phyloP scores from a whole-genome alignment of 1,140 invertebrate species.

The Diuraphis noxia region DNA sequence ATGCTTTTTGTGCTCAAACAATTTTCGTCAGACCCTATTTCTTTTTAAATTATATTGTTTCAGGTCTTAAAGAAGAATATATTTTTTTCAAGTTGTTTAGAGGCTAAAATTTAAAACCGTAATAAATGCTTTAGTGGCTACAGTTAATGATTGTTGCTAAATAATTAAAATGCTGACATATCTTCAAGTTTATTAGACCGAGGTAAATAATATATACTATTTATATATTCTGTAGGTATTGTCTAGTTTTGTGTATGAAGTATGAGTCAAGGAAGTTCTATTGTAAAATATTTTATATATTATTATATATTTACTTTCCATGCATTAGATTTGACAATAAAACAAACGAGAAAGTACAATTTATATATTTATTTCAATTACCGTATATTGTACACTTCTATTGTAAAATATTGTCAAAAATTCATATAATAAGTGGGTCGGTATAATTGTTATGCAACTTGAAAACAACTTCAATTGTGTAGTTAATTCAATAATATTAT shows the following conservation, averaged over 20 bases:
- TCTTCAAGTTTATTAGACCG: constrained; percentile 12
- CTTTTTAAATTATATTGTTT: too few relatives aligned
- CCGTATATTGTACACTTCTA: not conserved
- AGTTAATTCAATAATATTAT: not conserved
- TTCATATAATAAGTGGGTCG: not conserved
- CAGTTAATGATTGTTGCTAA: not conserved
- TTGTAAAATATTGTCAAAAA: constrained; percentile 26
- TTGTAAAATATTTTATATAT: not conserved
- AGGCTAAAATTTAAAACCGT: too few relatives aligned
- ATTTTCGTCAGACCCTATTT: too few relatives aligned
- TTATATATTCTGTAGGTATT: not conserved
- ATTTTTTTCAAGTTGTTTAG: too few relatives aligned
- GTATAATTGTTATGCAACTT: not conserved
- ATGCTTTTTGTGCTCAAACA: too few relatives aligned
- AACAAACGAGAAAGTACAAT: constrained; percentile 21
- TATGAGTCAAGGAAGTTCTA: not conserved
- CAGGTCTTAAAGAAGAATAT: too few relatives aligned
- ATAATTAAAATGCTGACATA: not conserved
- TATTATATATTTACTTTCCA: not conserved
- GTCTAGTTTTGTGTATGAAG: not conserved
- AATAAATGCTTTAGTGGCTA: not conserved
- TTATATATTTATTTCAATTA: constrained; percentile 21
- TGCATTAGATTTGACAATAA: not conserved
- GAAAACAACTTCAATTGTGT: not conserved
- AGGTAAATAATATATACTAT: not conserved